Evolutionary conservation across 2,797 vertebrate species (phyloP).

Genomic region (Girardinus metallicus): DNA sequence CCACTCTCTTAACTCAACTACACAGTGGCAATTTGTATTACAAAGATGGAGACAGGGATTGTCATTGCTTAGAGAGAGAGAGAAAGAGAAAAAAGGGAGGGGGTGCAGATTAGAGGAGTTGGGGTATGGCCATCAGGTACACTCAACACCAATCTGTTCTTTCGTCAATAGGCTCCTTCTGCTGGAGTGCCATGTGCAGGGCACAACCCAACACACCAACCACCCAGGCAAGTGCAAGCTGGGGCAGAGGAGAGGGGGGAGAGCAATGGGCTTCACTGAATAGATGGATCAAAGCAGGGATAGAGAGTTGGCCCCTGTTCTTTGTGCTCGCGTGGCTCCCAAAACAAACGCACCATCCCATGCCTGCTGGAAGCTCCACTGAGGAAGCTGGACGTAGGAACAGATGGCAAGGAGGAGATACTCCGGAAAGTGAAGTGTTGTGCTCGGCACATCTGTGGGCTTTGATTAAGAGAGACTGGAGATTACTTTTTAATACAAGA

Average conservation of each 20-base stretch:
- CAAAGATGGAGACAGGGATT: conserved; percentile 71
- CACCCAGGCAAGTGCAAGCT: conserved; percentile 57
- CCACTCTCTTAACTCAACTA: conserved; percentile 76
- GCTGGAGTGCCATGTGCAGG: conserved; percentile 67
- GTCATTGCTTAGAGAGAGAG: conserved; percentile 60
- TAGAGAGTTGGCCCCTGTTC: conserved; percentile 68
- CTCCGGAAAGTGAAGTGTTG: conserved; percentile 16
- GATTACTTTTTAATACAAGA: conserved; percentile 9
- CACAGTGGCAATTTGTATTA: conserved; percentile 75
- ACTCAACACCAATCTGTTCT: conserved; percentile 80
- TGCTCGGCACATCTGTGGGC: conserved; percentile 25
- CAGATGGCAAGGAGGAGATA: conserved; percentile 69
- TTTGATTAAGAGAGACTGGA: conserved; percentile 9
- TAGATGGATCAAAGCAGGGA: conserved; percentile 73
- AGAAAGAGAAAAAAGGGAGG: conserved; percentile 32
- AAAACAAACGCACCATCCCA: conserved; percentile 74
- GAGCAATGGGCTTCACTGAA: conserved; percentile 61
- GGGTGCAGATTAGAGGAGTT: conserved; percentile 42
- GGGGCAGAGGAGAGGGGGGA: not conserved
- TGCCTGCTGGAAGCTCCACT: conserved; percentile 45
- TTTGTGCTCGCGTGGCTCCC: conserved; percentile 74
- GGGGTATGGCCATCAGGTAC: conserved; percentile 74
- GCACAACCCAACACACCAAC: conserved; percentile 41
- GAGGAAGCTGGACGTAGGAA: conserved; percentile 49
- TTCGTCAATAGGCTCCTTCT: conserved; percentile 79